A percentile compares a stretch with the other conserved stretches of the same genome.
These are phyloP conservation scores for Drosophila punjabiensis DNA, from an alignment of 1,140 invertebrate genomes.

Conservation along the genomic window DNA sequence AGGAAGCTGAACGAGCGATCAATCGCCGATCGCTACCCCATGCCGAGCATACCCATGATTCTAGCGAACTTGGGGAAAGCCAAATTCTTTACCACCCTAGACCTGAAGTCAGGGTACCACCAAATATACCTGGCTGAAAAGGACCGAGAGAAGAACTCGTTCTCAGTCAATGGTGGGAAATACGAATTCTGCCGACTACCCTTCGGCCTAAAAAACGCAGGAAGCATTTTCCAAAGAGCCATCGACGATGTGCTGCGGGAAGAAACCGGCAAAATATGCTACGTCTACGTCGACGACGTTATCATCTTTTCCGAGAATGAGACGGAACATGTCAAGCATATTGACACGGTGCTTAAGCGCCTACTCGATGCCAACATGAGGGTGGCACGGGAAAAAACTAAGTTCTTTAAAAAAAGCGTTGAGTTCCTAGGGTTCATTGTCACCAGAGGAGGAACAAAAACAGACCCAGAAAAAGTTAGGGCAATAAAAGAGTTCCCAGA, in stretches of 20 bases:
- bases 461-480: constrained; percentile 17
- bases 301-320: constrained; percentile 23
- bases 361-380: constrained; percentile 23
- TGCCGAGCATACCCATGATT: background rate
- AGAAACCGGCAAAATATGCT: constrained; percentile 14
- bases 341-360: background rate
- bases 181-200: constrained; percentile 1
- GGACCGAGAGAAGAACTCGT: too few relatives aligned
- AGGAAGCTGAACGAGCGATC: background rate
- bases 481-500: constrained; percentile 14
- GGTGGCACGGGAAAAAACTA: constrained; percentile 11
- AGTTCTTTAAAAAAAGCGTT: constrained; percentile 15
- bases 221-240: constrained; percentile 13
- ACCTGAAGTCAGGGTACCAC: background rate
- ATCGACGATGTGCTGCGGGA: constrained; percentile 29
- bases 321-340: constrained; percentile 12
- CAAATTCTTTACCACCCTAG: background rate
- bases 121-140: background rate
- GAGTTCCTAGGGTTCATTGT: background rate
- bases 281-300: constrained; percentile 9
- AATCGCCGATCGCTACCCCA: background rate
- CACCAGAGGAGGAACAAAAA: constrained; percentile 1
- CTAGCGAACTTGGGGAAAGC: too few relatives aligned
- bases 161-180: too few relatives aligned
- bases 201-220: constrained; percentile 17